Percentiles rank a stretch among this genome's conserved stretches.
Conservation (phyloP, 2,797 vertebrate species). For the Neosalanx taihuensis region DNA sequence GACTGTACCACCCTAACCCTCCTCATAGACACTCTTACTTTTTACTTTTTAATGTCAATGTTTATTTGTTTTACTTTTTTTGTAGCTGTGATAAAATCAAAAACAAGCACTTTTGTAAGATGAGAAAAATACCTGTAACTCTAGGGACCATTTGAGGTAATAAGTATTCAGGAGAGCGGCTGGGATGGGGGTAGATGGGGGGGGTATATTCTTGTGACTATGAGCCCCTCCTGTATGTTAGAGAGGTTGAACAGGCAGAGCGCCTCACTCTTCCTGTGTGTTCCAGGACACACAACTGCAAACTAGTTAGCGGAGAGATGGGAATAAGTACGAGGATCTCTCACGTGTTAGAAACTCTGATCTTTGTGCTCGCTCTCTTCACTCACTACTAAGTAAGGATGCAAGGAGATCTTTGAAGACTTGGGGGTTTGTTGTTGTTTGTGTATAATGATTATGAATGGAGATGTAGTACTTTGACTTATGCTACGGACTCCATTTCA, state of each 20-base stretch:
- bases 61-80: constrained; percentile 27
- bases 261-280: no score
- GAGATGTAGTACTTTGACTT: constrained; percentile 70
- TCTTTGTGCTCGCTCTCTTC: constrained; percentile 23
- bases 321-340: constrained; percentile 27
- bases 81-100: constrained; percentile 37
- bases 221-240: no score
- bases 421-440: constrained; percentile 72
- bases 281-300: neutral
- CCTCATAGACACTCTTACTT: constrained; percentile 17
- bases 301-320: neutral
- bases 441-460: constrained; percentile 63
- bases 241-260: no score
- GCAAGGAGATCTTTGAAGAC: constrained; percentile 55
- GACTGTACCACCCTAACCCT: constrained; percentile 24
- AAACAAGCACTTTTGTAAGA: constrained; percentile 57
- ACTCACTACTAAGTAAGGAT: constrained; percentile 24
- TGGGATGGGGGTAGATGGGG: constrained; percentile 40
- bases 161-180: constrained; percentile 11
- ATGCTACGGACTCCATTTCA: constrained; percentile 82
- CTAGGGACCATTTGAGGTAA: constrained; percentile 16
- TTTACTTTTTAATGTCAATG: constrained; percentile 20
- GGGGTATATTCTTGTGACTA: neutral
- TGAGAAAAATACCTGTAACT: constrained; percentile 16
- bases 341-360: constrained; percentile 37